Conservation (phyloP, 2,797 vertebrate species). For the Acanthurus tractus region DNA sequence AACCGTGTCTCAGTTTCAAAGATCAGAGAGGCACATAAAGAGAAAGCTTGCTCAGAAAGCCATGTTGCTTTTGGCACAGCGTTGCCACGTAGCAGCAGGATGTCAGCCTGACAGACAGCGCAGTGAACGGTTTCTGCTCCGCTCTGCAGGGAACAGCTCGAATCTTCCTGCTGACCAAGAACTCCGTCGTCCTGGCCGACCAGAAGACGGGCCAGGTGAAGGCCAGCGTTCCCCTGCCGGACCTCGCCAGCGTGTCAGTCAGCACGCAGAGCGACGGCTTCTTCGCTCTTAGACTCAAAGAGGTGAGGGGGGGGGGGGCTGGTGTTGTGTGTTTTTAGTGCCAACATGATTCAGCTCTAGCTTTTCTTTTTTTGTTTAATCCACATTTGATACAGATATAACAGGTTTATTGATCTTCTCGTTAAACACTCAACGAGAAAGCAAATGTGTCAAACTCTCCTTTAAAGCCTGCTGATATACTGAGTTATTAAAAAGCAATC, state of each 20-base stretch:
- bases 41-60: background rate
- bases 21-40: background rate
- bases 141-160: conserved; percentile 89
- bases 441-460: background rate
- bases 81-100: too few species aligned
- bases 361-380: background rate
- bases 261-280: conserved; percentile 96
- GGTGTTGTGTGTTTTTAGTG: background rate
- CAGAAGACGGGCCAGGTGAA: conserved; percentile 98
- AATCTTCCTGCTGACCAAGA: conserved; percentile 96
- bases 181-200: conserved; percentile 93
- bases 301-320: conserved; percentile 89
- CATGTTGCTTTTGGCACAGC: background rate
- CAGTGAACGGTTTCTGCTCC: background rate
- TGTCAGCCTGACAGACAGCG: background rate
- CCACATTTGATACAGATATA: background rate
- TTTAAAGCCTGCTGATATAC: background rate
- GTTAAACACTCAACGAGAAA: background rate
- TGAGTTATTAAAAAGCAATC: background rate
- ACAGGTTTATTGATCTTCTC: background rate
- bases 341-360: background rate
- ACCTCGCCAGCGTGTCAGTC: conserved; percentile 94
- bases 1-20: conserved; percentile 5
- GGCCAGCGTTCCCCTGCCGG: conserved; percentile 92
- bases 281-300: conserved; percentile 96